A percentile compares a stretch with the other conserved stretches of the same genome.
Evolutionary conservation across 2,888 invertebrate species (phyloP).

Genomic region (Chrysodeixis includens): DNA sequence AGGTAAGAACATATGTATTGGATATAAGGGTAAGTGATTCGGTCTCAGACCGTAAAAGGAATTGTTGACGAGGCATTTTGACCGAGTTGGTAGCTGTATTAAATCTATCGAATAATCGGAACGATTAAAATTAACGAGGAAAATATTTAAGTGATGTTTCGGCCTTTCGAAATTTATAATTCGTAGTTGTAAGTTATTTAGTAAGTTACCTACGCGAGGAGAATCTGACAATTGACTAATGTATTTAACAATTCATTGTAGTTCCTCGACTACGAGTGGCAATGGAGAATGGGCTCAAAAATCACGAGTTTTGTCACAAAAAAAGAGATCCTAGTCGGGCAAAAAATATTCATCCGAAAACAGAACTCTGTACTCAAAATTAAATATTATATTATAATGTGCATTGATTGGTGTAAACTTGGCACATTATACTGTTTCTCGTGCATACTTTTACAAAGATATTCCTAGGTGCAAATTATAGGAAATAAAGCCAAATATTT

Average conservation of each 20-base stretch:
- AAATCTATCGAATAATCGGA: constrained; percentile 63
- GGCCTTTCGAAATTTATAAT: constrained; percentile 66
- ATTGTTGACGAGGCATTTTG: constrained; percentile 32
- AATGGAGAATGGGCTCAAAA: not conserved
- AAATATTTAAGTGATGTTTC: constrained; percentile 63
- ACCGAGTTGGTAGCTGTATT: constrained; percentile 41
- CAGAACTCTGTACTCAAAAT: too few relatives aligned
- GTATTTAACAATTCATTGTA: not conserved
- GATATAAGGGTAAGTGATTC: constrained; percentile 16
- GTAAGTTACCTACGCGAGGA: constrained; percentile 29
- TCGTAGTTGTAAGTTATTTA: constrained; percentile 43
- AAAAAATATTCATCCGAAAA: too few relatives aligned
- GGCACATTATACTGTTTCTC: too few relatives aligned
- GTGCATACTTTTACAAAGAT: too few relatives aligned
- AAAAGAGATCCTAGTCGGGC: too few relatives aligned
- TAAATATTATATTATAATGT: too few relatives aligned
- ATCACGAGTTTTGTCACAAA: not conserved
- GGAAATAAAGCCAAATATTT: too few relatives aligned
- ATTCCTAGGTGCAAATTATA: too few relatives aligned
- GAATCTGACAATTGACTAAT: constrained; percentile 25
- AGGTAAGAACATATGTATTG: constrained; percentile 8
- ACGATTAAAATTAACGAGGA: constrained; percentile 62
- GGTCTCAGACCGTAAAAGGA: constrained; percentile 45
- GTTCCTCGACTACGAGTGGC: not conserved
- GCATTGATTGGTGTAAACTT: too few relatives aligned